Evolutionary conservation across 2,797 vertebrate genomes (phyloP), one percentile per base, ranked within the genome.

Genomic region (Arctocebus calabarensis): DNA sequence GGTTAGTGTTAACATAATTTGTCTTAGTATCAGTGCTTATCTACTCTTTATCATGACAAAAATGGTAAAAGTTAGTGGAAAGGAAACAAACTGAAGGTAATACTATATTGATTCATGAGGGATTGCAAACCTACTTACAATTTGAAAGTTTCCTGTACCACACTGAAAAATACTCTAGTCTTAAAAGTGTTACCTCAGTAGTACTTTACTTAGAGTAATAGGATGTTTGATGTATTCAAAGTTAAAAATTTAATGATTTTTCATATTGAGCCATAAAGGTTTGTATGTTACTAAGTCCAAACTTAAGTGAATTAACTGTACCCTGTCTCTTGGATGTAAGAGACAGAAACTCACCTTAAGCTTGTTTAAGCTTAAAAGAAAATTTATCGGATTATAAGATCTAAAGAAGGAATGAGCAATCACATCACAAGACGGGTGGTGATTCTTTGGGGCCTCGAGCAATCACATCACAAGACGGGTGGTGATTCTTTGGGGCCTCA

Each of bases 331-430:
- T 90, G 45, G 27, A 37, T 87, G 2, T 48, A 66, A 90, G 40
- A 85, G 29, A 37, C 5, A 94, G 68, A 93, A 92, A 93, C 37
- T 88, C 20, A 71, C 52, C 71, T 84, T 95, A 13, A 93, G 55
- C 22, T 82, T 94, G 45, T 61, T 96, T 94, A 64, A 64, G 29
- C 34, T 86, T 68, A 89, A 83, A 78, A 92, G 64, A 75, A 96
- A 74, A 74, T 74, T 57, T 91, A 73, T 64, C 70, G 61, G 40
- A n/a, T 23, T 75, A 14, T 82, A 40, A 82, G 16, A 74, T 45
- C 57, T 40, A 73, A 84, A 23, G n/a, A 81, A 75, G 66, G 37
- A 75, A 2, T 59, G 10, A 71, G 70, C 25, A 71, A 2, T 4
- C 61, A 81, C 20, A 61, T 91, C 37, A 84, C 20, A 8, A 34